Evolutionary conservation across 2,888 invertebrate species (phyloP).

Genomic region (Didymodactylos carnosus): DNA sequence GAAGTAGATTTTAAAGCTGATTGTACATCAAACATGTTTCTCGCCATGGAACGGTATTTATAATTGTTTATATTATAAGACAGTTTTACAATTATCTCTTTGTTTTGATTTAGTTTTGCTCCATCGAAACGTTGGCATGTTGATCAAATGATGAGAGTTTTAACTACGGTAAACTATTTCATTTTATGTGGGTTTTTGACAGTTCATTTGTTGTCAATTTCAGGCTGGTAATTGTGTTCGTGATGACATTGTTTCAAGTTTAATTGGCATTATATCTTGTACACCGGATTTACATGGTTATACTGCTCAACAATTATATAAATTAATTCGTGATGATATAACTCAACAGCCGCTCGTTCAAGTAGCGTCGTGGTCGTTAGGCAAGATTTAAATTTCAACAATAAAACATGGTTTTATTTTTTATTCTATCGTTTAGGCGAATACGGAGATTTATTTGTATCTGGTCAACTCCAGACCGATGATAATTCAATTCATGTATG

Average conservation of each 20-base stretch:
- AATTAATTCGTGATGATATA: conserved; percentile 24
- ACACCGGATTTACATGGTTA: conserved; percentile 66
- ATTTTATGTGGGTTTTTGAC: too few relatives aligned
- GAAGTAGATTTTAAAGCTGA: conserved; percentile 94
- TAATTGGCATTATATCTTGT: conserved; percentile 82
- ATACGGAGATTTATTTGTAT: conserved; percentile 7
- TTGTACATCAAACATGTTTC: conserved; percentile 83
- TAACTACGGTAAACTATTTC: conserved; percentile 28
- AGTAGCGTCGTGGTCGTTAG: conserved; percentile 63
- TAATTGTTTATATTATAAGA: not conserved
- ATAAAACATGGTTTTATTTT: not conserved
- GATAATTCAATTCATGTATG: too few relatives aligned
- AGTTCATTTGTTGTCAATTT: not conserved
- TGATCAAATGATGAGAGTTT: conserved; percentile 7
- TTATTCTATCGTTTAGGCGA: not conserved
- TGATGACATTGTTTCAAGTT: conserved; percentile 87
- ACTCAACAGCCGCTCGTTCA: conserved; percentile 54
- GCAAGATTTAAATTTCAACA: not conserved
- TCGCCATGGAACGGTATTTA: conserved; percentile 68
- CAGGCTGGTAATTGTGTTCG: conserved; percentile 84
- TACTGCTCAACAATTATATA: conserved; percentile 61
- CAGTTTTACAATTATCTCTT: too few relatives aligned
- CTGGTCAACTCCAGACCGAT: not conserved
- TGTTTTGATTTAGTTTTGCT: conserved; percentile 35
- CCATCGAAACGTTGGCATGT: conserved; percentile 8